Evolutionary conservation across 2,797 vertebrate genomes (phyloP).

Genomic region (Avahi laniger): DNA sequence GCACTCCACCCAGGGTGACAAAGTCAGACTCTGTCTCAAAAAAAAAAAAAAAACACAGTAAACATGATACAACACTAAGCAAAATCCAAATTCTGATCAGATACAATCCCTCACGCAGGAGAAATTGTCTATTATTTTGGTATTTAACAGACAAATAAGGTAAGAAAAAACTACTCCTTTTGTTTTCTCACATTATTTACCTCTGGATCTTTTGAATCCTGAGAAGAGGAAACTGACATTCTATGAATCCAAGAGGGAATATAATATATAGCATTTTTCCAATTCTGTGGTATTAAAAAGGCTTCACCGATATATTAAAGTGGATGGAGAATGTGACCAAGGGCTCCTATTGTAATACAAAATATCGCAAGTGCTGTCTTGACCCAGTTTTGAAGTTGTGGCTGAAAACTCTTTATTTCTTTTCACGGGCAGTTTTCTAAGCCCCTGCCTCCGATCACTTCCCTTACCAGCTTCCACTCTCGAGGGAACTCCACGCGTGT

Average conservation of each 20-base stretch:
- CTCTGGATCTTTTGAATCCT: constrained; percentile 45
- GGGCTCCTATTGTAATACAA: background rate
- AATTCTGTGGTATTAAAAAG: constrained; percentile 14
- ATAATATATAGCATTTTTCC: background rate
- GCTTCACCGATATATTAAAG: background rate
- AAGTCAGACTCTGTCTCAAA: no score
- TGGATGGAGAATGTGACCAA: background rate
- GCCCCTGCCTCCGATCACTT: no score
- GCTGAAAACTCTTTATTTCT: background rate
- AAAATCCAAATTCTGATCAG: background rate
- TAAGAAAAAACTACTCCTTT: background rate
- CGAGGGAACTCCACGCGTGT: background rate
- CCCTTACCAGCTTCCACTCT: background rate
- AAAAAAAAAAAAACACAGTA: background rate
- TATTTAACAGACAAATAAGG: background rate
- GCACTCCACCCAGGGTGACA: no score
- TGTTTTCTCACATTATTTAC: constrained; percentile 68
- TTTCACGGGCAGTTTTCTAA: background rate
- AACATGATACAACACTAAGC: background rate
- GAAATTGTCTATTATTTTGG: background rate
- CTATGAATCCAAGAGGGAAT: constrained; percentile 33
- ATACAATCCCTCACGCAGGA: background rate
- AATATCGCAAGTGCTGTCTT: background rate
- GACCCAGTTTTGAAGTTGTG: background rate
- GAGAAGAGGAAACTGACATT: constrained; percentile 32